A percentile compares a stretch with the other conserved stretches of the same genome.
Conservation (phyloP, 1,140 invertebrate species). For the Drosophila athabasca region DNA sequence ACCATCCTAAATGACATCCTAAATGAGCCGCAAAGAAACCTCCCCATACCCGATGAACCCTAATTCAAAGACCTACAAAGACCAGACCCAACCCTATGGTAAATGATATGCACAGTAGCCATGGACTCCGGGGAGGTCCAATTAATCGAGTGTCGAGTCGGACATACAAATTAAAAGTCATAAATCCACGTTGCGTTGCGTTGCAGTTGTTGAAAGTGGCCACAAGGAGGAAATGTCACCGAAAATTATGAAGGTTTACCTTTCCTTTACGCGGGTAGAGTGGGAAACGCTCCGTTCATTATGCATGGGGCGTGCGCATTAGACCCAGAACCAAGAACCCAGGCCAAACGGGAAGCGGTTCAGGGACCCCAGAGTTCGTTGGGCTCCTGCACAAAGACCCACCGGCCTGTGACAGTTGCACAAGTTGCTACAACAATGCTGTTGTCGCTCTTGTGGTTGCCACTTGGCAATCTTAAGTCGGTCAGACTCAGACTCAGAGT, state of each 20-base stretch:
- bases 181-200: slow-evolving; percentile 54
- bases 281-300: slow-evolving; percentile 60
- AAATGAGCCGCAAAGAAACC: not conserved
- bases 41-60: slow-evolving; percentile 13
- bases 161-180: slow-evolving; percentile 80
- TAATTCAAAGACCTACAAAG: not conserved
- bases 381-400: slow-evolving; percentile 32
- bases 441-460: slow-evolving; percentile 51
- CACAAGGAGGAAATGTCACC: slow-evolving; percentile 78
- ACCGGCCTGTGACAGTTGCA: slow-evolving; percentile 46
- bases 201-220: slow-evolving; percentile 50
- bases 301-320: slow-evolving; percentile 71
- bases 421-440: slow-evolving; percentile 45
- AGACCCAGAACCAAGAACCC: slow-evolving; percentile 21
- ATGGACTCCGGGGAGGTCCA: slow-evolving; percentile 69
- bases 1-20: too few relatives aligned
- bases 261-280: slow-evolving; percentile 9
- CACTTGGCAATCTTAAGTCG: slow-evolving; percentile 74
- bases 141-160: slow-evolving; percentile 77
- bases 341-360: slow-evolving; percentile 29
- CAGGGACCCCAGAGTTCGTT: slow-evolving; percentile 16
- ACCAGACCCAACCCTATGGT: not conserved
- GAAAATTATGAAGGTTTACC: slow-evolving; percentile 78
- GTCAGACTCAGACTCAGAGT: slow-evolving; percentile 27
- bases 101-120: slow-evolving; percentile 79